These are phyloP conservation scores for Aplodontia rufa DNA, from an alignment of 2,113 vertebrate species.

Conservation along the genomic window DNA sequence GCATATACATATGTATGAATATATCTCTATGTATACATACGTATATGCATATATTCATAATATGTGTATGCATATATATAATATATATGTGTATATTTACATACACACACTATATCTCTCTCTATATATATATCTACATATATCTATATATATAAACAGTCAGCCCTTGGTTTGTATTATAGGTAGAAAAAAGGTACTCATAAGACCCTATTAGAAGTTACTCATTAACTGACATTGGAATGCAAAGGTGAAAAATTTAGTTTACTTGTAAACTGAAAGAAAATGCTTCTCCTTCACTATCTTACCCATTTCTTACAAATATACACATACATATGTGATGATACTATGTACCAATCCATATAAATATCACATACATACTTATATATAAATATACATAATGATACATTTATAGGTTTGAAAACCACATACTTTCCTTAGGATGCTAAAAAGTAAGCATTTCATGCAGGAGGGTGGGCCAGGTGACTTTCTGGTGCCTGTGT, in stretches of 20 bases:
- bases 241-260: neutral
- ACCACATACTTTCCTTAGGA: neutral
- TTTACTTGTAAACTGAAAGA: neutral
- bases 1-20: neutral
- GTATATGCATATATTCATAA: neutral
- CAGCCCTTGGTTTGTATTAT: constrained; percentile 3
- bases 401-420: neutral
- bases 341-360: neutral
- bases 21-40: neutral
- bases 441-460: neutral
- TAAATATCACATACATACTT: neutral
- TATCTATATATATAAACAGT: neutral
- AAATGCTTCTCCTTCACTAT: constrained; percentile 23
- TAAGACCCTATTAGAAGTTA: neutral
- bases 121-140: no score
- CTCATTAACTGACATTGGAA: neutral
- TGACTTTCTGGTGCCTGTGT: fast-evolving
- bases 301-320: constrained; percentile 14
- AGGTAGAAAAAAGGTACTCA: neutral
- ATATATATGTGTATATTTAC: neutral
- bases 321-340: neutral
- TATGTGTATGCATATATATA: neutral
- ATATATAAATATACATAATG: neutral
- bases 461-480: neutral
- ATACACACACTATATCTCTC: no score